Evolutionary conservation across 2,113 vertebrate species (phyloP).

Genomic region (Serinus canaria): DNA sequence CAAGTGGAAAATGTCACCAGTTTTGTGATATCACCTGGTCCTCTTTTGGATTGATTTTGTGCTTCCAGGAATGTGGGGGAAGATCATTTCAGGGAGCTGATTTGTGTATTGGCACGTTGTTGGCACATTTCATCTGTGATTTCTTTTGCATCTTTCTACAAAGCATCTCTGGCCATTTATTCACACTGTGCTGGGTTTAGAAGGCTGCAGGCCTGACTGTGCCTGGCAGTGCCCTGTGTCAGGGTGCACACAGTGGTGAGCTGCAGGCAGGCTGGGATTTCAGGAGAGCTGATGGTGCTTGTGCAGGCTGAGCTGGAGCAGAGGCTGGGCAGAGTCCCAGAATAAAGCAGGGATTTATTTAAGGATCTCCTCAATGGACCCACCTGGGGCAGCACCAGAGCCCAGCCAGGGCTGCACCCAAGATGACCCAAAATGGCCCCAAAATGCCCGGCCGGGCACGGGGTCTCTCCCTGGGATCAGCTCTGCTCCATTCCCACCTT

Average conservation of each 20-base stretch:
- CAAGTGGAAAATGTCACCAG: background rate
- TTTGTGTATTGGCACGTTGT: background rate
- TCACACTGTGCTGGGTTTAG: background rate
- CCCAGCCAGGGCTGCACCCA: too few relatives aligned
- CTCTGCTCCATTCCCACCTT: too few relatives aligned
- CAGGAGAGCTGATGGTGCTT: background rate
- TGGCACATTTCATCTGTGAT: background rate
- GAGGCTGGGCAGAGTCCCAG: accelerated
- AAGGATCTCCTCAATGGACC: background rate
- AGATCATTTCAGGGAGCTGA: background rate
- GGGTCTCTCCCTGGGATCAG: too few relatives aligned
- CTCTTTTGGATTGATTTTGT: background rate
- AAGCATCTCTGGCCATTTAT: background rate
- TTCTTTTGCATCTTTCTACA: background rate
- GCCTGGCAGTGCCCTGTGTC: background rate
- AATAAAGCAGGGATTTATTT: background rate
- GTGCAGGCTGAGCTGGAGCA: background rate
- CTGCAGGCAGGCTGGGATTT: background rate
- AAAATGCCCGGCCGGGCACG: background rate
- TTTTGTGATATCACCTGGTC: background rate
- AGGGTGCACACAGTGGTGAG: background rate
- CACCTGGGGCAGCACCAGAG: background rate
- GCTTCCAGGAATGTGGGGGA: background rate
- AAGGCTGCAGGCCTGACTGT: background rate
- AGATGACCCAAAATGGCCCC: too few relatives aligned